Percentiles rank a stretch among this genome's conserved stretches.
These are phyloP conservation scores for Labroides dimidiatus DNA, from an alignment of 2,797 vertebrate genomes.

Conservation along the genomic window DNA sequence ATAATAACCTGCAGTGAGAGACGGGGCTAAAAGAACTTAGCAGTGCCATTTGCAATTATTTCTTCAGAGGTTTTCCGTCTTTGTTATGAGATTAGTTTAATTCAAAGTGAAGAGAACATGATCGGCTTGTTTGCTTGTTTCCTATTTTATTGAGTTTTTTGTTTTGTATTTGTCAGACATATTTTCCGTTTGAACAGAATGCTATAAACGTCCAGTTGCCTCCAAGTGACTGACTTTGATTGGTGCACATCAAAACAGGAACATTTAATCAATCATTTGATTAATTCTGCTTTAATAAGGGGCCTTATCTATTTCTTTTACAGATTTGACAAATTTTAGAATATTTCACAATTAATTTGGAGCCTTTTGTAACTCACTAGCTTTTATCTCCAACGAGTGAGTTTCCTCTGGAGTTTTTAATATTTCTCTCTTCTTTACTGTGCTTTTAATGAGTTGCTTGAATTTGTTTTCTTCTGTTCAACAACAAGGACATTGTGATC, in stretches of 20 bases:
- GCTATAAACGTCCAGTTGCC: neutral
- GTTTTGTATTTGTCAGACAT: neutral
- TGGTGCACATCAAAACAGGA: too few relatives aligned
- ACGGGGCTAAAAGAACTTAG: neutral
- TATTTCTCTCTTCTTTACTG: neutral
- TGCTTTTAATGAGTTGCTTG: neutral
- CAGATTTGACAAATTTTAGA: neutral
- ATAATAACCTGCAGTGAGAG: neutral
- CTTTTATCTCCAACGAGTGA: neutral
- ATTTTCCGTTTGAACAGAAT: neutral
- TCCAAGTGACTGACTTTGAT: neutral
- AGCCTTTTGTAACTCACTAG: neutral
- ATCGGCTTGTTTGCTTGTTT: constrained; percentile 1
- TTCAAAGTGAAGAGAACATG: neutral
- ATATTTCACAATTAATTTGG: too few relatives aligned
- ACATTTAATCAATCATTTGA: too few relatives aligned
- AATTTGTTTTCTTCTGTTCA: neutral
- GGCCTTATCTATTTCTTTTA: neutral
- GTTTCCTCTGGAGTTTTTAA: neutral
- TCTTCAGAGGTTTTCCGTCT: constrained; percentile 3
- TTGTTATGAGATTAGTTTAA: constrained; percentile 9
- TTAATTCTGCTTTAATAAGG: too few relatives aligned
- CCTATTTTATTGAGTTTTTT: neutral
- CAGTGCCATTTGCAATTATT: constrained; percentile 2
- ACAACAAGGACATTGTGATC: neutral